Evolutionary conservation across 2,113 vertebrate genomes (phyloP).

Genomic region (Eudorcas thomsonii): DNA sequence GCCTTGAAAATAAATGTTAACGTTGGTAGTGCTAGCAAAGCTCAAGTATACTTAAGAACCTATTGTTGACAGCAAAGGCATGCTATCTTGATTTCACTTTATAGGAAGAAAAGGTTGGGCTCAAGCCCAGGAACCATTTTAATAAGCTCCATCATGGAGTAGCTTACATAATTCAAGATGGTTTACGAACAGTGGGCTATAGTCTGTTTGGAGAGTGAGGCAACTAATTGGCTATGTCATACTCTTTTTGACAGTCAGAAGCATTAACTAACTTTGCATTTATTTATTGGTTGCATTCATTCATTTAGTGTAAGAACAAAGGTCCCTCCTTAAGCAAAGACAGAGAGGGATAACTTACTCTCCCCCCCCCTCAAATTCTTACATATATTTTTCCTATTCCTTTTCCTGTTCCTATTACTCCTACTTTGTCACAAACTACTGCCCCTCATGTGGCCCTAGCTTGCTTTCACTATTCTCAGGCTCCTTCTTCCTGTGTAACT

Average conservation of each 20-base stretch:
- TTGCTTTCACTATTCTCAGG: not conserved
- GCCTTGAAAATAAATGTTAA: conserved; percentile 3
- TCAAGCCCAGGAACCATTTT: not conserved
- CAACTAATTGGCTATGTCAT: not conserved
- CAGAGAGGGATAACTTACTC: not conserved
- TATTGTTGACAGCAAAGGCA: not conserved
- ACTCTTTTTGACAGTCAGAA: not conserved
- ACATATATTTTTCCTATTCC: not conserved
- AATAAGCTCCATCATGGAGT: not conserved
- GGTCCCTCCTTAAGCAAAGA: not conserved
- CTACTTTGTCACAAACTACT: not conserved
- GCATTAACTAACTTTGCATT: not conserved
- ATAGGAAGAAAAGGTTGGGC: not conserved
- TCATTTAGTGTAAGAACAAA: not conserved
- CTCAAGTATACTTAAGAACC: not conserved
- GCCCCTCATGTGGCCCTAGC: accelerated
- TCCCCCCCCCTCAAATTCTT: not conserved
- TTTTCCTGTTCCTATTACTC: not conserved
- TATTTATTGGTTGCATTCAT: not conserved
- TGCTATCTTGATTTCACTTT: not conserved
- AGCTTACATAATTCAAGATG: not conserved
- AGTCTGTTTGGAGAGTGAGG: not conserved
- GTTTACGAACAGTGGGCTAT: not conserved
- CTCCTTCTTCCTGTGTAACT: not conserved
- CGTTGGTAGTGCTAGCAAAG: not conserved